Conservation (phyloP, 37 sponge, comb jelly and placozoan genomes). For the Lycopodina hypogea region DNA sequence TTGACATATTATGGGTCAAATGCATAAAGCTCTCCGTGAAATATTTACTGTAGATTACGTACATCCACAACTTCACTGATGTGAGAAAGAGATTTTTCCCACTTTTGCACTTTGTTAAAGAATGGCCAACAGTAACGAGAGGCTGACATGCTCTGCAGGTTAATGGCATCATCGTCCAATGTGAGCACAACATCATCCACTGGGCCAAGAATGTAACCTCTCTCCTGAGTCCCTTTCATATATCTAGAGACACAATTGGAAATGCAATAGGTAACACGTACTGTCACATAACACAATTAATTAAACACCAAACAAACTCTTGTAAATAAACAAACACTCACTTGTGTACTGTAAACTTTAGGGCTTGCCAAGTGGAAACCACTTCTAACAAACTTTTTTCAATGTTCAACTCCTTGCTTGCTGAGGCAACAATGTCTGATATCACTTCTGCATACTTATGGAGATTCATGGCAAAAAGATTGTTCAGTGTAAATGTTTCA, state of each 20-base stretch:
- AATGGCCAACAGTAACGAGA: slow-evolving; percentile 95
- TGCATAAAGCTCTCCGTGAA: no score
- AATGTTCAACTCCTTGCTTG: slow-evolving; percentile 97
- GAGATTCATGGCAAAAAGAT: slow-evolving; percentile 98
- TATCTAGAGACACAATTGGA: slow-evolving; percentile 52
- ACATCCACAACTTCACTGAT: slow-evolving; percentile 99
- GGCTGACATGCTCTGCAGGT: slow-evolving; percentile 99
- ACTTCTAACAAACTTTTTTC: slow-evolving; percentile 95
- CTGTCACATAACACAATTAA: neutral
- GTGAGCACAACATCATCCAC: slow-evolving; percentile 95
- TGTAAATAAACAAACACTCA: slow-evolving; percentile 14
- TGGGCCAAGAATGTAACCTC: slow-evolving; percentile 88
- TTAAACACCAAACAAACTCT: neutral
- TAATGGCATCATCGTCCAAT: slow-evolving; percentile 98
- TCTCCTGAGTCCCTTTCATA: slow-evolving; percentile 92
- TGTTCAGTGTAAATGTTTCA: slow-evolving; percentile 96
- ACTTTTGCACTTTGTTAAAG: slow-evolving; percentile 94
- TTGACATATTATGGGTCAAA: no score
- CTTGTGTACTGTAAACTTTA: slow-evolving; percentile 84
- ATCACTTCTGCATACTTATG: slow-evolving; percentile 97
- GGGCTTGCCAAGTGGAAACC: slow-evolving; percentile 87
- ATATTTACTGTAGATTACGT: no score
- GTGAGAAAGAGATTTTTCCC: slow-evolving; percentile 99
- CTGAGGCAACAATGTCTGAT: slow-evolving; percentile 95
- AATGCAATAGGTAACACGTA: neutral